A percentile compares a stretch with the other conserved stretches of the same genome.
Evolutionary conservation across 2,113 vertebrate genomes (phyloP).

Genomic region (Peromyscus maniculatus): DNA sequence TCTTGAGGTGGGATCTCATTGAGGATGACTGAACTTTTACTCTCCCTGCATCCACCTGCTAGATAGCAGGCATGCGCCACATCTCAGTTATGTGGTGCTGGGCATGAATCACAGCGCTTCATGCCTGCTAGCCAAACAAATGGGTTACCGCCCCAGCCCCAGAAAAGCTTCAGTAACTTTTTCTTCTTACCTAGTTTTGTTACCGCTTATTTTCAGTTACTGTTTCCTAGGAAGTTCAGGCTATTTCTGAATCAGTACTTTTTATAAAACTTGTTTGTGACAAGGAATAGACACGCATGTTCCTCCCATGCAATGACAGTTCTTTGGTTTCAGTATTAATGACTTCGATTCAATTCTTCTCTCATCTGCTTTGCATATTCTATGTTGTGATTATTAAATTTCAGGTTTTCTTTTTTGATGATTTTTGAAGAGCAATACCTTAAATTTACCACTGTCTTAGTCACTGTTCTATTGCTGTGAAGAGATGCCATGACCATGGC

Average conservation of each 20-base stretch:
- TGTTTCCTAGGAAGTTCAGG: background rate
- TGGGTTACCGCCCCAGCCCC: no score
- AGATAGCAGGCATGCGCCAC: background rate
- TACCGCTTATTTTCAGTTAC: slow-evolving; percentile 5
- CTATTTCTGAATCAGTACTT: slow-evolving; percentile 31
- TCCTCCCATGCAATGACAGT: background rate
- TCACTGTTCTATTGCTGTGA: background rate
- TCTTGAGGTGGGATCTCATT: background rate
- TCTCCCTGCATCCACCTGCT: background rate
- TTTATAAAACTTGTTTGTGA: slow-evolving; percentile 3
- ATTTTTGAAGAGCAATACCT: slow-evolving; percentile 46
- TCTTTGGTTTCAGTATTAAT: slow-evolving; percentile 35
- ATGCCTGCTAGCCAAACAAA: background rate
- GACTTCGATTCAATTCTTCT: slow-evolving; percentile 33
- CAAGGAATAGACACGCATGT: background rate
- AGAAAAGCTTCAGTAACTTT: slow-evolving; percentile 49
- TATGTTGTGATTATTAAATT: slow-evolving; percentile 25
- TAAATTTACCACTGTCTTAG: slow-evolving; percentile 11
- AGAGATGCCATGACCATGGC: background rate
- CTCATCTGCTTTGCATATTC: background rate
- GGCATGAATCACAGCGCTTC: background rate
- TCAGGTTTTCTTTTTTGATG: background rate
- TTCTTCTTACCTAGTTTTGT: slow-evolving; percentile 39
- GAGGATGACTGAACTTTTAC: background rate
- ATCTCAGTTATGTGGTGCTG: background rate